Evolutionary conservation across 2,888 invertebrate genomes (phyloP).

Genomic region (Gari tellinella): DNA sequence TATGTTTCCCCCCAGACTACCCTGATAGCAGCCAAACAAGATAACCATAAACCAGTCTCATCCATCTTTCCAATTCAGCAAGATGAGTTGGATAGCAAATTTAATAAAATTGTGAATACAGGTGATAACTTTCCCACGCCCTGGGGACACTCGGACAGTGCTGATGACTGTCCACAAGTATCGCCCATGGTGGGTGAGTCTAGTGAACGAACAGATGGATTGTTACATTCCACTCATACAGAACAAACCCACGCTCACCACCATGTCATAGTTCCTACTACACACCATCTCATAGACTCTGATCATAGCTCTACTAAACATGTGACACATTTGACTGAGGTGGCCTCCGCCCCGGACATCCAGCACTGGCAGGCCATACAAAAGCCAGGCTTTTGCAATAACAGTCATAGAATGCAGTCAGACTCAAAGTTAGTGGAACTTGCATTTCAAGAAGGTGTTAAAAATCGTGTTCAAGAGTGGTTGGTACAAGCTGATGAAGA

Average conservation of each 20-base stretch:
- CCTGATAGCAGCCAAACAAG: conserved; percentile 57
- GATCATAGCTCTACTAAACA: conserved; percentile 48
- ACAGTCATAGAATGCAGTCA: conserved; percentile 51
- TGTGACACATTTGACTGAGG: conserved; percentile 62
- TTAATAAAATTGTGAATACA: conserved; percentile 22
- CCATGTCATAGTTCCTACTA: conserved; percentile 73
- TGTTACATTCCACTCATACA: conserved; percentile 69
- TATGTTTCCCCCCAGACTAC: conserved; percentile 76
- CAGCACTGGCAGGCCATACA: conserved; percentile 74
- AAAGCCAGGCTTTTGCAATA: conserved; percentile 38
- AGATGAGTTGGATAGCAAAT: conserved; percentile 30
- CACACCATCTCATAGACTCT: conserved; percentile 50
- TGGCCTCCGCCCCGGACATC: conserved; percentile 68
- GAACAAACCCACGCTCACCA: conserved; percentile 71
- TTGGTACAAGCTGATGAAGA: conserved; percentile 60
- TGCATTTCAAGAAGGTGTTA: conserved; percentile 70
- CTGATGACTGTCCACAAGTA: conserved; percentile 57
- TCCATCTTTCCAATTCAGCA: conserved; percentile 65
- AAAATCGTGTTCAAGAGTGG: conserved; percentile 73
- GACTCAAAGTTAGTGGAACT: conserved; percentile 71
- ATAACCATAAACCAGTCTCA: conserved; percentile 67
- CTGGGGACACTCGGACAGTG: conserved; percentile 53
- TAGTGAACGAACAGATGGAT: conserved; percentile 67
- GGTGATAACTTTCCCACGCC: conserved; percentile 63
- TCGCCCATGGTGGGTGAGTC: conserved; percentile 55